These are phyloP conservation scores for Tetramorium alpestre DNA, from an alignment of 1,140 invertebrate species.

Conservation along the genomic window DNA sequence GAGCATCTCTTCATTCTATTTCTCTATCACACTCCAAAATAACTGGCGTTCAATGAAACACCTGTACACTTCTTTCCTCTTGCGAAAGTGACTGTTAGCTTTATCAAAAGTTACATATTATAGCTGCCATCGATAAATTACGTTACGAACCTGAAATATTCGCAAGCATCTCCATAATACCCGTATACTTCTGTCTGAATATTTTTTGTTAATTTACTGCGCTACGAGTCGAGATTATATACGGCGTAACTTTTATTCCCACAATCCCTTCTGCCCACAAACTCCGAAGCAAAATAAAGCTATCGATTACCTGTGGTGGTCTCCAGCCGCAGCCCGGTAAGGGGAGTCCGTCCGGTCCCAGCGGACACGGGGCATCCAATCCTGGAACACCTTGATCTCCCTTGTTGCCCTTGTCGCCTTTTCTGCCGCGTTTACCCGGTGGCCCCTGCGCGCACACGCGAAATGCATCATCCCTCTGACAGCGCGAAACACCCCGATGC, in stretches of 20 bases:
- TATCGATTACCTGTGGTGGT: slow-evolving; percentile 90
- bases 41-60: background rate
- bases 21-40: background rate
- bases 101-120: background rate
- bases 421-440: slow-evolving; percentile 94
- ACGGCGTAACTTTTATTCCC: slow-evolving; percentile 2
- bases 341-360: slow-evolving; percentile 97
- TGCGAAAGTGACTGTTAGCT: background rate
- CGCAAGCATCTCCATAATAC: background rate
- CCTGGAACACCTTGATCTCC: slow-evolving; percentile 98
- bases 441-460: slow-evolving; percentile 89
- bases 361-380: slow-evolving; percentile 97
- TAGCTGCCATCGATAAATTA: background rate
- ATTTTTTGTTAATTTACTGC: background rate
- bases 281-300: slow-evolving; percentile 23
- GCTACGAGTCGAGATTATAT: background rate
- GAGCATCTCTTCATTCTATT: background rate
- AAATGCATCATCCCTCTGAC: slow-evolving; percentile 47
- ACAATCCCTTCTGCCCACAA: background rate
- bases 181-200: background rate
- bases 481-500: slow-evolving; percentile 15
- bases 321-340: slow-evolving; percentile 97
- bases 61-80: background rate
- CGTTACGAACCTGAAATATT: background rate
- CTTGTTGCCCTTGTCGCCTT: slow-evolving; percentile 96